Evolutionary conservation across 2,888 invertebrate species (phyloP), one percentile per base, ranked within the genome.

Genomic region (Chrysolina oricalcia): DNA sequence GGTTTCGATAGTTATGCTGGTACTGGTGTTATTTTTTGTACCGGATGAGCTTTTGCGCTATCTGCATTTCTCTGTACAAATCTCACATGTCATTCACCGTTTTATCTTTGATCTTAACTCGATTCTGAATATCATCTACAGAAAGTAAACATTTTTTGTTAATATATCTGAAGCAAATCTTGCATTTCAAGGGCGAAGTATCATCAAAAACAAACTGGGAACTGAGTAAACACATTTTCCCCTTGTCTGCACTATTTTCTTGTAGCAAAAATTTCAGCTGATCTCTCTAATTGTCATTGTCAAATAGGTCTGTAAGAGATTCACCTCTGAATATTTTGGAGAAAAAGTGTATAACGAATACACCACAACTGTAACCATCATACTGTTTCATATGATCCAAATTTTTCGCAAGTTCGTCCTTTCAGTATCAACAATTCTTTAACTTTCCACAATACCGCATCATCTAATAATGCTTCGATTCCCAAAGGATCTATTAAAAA

Each of bases 71-170:
- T 21, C 53, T 53, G 19, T 19, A 53, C 19, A 53, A 53, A 17
- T 19, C 53, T 2, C 11, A 53, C 19, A 53, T 53, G 19, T 21
- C 53, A 53, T 53, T 53, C 19, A 53, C 0, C 19, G 11, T 53
- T 53, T 53, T 53, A 17, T 53, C 53, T 53, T 53, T 3, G 17
- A 53, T 53, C 53, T 53, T 53, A 11, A 53, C 21, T 17, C 19
- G 9, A 53, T 53, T 17, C 17, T 53, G 53, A 4, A 53, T 53
- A 53, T 53, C 21, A 19, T 53, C 8, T 8, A 53, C 19, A 19
- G 53, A 53, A n/a, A 13, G 19, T 53, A 53, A 19, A 53, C 53
- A 13, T 53, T 53, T 19, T 19, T 19, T 53, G 19, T 19, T 1
- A 19, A 53, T 21, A 53, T 19, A 8, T 10, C 53, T 53, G 2